A percentile compares a stretch with the other conserved stretches of the same genome.
These are phyloP conservation scores for Xyrauchen texanus DNA, from an alignment of 2,113 vertebrate genomes.

Conservation along the genomic window DNA sequence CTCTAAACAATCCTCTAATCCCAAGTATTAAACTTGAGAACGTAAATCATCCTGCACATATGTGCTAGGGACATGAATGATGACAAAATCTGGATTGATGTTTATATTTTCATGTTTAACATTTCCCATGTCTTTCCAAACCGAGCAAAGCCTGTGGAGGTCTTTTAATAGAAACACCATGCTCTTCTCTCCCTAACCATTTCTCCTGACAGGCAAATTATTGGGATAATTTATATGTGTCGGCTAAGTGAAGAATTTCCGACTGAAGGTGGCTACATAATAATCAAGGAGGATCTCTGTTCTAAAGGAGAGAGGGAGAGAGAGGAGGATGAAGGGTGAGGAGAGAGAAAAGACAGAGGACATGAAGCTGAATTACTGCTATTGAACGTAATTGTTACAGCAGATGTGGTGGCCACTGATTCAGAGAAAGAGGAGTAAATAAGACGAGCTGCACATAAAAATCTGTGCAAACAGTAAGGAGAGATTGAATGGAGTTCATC, in stretches of 20 bases:
- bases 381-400: slow-evolving; percentile 51
- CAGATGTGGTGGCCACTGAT: slow-evolving; percentile 16
- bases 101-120: background rate
- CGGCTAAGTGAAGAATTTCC: slow-evolving; percentile 61
- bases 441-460: background rate
- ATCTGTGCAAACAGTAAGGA: background rate
- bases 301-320: slow-evolving; percentile 14
- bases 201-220: slow-evolving; percentile 71
- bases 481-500: background rate
- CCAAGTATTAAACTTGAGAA: too few species aligned
- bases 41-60: too few species aligned
- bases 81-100: too few species aligned
- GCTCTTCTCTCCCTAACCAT: slow-evolving; percentile 58
- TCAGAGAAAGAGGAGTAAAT: slow-evolving; percentile 27
- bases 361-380: slow-evolving; percentile 35
- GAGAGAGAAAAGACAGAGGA: slow-evolving; percentile 1
- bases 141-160: slow-evolving; percentile 38
- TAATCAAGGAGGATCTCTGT: slow-evolving; percentile 64
- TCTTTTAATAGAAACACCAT: slow-evolving; percentile 54
- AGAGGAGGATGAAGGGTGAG: background rate
- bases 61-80: too few species aligned
- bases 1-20: too few species aligned
- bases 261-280: slow-evolving; percentile 63
- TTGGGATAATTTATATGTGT: slow-evolving; percentile 73
- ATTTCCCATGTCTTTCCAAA: background rate